Evolutionary conservation across 2,797 vertebrate species (phyloP).

Genomic region (Chelon labrosus): DNA sequence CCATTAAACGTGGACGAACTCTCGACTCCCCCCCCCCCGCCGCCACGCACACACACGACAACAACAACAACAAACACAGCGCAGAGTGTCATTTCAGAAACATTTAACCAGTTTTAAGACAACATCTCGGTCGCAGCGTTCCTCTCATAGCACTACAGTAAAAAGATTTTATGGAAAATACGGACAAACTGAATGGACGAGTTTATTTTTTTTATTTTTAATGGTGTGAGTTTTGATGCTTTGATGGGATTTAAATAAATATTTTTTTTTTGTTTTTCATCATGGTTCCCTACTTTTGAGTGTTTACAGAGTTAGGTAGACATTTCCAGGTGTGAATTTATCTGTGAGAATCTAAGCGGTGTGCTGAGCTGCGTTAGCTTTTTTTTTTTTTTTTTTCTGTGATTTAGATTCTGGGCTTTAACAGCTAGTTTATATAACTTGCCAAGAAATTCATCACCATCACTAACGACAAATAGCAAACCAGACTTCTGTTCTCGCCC

Average conservation of each 20-base stretch:
- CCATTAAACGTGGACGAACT: conserved; percentile 74
- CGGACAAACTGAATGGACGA: conserved; percentile 55
- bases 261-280: conserved; percentile 33
- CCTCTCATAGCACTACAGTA: conserved; percentile 55
- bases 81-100: conserved; percentile 66
- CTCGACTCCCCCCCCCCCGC: conserved; percentile 35
- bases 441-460: conserved; percentile 40
- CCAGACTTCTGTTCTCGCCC: conserved; percentile 17
- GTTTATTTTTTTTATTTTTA: conserved; percentile 40
- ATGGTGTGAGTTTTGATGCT: conserved; percentile 51
- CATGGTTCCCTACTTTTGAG: conserved; percentile 47
- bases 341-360: conserved; percentile 41
- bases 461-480: conserved; percentile 34
- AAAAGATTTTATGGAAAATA: conserved; percentile 51
- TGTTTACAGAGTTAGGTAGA: conserved; percentile 68
- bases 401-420: conserved; percentile 44
- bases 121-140: conserved; percentile 56
- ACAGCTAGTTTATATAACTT: conserved; percentile 20
- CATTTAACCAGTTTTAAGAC: conserved; percentile 62
- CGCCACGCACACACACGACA: too few species aligned
- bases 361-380: conserved; percentile 46
- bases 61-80: conserved; percentile 1
- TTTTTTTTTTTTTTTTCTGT: conserved; percentile 38
- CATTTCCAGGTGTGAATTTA: conserved; percentile 46
- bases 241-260: conserved; percentile 59